These are phyloP conservation scores for Acronicta aceris DNA, from an alignment of 2,888 invertebrate species.

Conservation along the genomic window DNA sequence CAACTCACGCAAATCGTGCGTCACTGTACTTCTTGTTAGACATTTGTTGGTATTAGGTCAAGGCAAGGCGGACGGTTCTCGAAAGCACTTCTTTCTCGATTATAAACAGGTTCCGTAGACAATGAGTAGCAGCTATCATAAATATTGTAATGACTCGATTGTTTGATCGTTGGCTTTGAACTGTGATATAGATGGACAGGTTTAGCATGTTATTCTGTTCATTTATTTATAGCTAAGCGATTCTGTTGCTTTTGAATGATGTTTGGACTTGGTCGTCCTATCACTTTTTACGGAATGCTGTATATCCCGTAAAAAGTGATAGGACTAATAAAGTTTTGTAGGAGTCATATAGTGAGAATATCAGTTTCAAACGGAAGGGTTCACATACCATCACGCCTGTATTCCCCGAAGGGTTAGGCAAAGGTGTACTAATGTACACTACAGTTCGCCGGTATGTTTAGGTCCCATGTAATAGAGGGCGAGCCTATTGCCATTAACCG, in stretches of 20 bases:
- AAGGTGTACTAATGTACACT: too few species aligned
- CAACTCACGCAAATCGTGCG: constrained; percentile 12
- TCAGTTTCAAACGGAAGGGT: too few species aligned
- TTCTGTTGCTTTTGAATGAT: neutral
- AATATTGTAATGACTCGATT: constrained; percentile 64
- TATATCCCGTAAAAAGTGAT: too few species aligned
- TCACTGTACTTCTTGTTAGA: constrained; percentile 33
- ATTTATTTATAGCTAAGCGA: constrained; percentile 4
- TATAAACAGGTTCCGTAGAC: constrained; percentile 71
- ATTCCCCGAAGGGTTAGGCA: too few species aligned
- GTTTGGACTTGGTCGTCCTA: neutral
- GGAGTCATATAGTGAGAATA: too few species aligned
- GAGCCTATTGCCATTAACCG: too few species aligned
- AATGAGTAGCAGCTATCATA: constrained; percentile 62
- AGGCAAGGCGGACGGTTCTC: constrained; percentile 71
- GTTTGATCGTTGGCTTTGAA: constrained; percentile 47
- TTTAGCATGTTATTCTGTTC: constrained; percentile 3
- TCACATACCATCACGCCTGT: too few species aligned
- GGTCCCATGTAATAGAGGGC: too few species aligned
- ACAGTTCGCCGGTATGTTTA: too few species aligned
- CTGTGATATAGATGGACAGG: constrained; percentile 15
- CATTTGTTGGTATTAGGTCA: constrained; percentile 70
- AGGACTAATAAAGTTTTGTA: too few species aligned
- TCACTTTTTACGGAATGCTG: too few species aligned
- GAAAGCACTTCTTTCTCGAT: constrained; percentile 64